Evolutionary conservation across 2,888 invertebrate species (phyloP).

Genomic region (Hyposoter didymator): DNA sequence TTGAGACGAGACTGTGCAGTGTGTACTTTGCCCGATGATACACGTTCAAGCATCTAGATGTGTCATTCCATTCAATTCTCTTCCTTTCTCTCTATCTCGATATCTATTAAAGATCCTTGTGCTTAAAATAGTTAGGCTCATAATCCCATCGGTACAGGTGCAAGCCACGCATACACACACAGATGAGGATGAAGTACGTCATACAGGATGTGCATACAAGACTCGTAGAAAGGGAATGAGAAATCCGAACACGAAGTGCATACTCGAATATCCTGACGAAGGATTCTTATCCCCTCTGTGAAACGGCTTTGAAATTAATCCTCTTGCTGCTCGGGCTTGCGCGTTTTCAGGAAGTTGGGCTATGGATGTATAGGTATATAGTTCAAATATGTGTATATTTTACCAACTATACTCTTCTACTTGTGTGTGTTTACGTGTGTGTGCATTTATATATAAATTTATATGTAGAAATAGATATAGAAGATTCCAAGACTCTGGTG

Average conservation of each 20-base stretch:
- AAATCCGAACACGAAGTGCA: constrained; percentile 31
- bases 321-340: constrained; percentile 28
- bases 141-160: constrained; percentile 39
- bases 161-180: not conserved
- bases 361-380: constrained; percentile 1
- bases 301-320: constrained; percentile 56
- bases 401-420: not conserved
- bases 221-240: constrained; percentile 34
- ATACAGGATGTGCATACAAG: not conserved
- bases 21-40: not conserved
- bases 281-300: constrained; percentile 51
- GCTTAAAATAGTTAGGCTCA: constrained; percentile 30
- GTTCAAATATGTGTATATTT: not conserved
- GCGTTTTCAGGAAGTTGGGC: constrained; percentile 30
- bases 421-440: not conserved
- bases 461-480: not conserved
- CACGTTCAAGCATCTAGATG: not conserved
- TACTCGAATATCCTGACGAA: constrained; percentile 60
- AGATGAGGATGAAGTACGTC: not conserved
- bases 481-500: not conserved
- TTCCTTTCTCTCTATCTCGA: constrained; percentile 24
- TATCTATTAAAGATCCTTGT: constrained; percentile 47
- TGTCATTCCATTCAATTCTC: not conserved
- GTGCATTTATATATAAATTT: not conserved
- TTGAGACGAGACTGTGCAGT: not conserved